phyloP scores from a whole-genome alignment of 2,888 invertebrate genomes.

The Leuctra nigra region DNA sequence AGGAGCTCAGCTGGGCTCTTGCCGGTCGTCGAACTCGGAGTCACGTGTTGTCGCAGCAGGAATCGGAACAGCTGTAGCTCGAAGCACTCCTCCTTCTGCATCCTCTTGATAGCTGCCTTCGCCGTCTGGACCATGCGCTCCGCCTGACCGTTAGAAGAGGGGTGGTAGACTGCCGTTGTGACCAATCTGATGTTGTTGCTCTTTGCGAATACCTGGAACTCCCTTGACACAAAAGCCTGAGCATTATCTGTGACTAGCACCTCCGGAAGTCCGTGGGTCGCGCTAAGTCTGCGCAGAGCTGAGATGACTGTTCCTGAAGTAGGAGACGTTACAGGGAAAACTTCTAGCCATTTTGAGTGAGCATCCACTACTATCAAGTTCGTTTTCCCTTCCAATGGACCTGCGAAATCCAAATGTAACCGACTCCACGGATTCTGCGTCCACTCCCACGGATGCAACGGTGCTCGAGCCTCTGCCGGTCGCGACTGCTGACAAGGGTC shows the following conservation, averaged over 20 bases:
- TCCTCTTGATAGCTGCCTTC: conserved; percentile 23
- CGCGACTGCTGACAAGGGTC: background rate
- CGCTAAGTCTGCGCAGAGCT: conserved; percentile 26
- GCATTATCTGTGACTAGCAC: conserved; percentile 31
- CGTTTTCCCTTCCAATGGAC: conserved; percentile 1
- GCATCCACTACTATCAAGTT: conserved; percentile 4
- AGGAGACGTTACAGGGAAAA: conserved; percentile 21
- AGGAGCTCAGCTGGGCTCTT: no score
- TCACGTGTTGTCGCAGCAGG: no score
- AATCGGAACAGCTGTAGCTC: conserved; percentile 22
- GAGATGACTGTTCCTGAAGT: conserved; percentile 23
- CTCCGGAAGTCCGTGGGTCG: conserved; percentile 1
- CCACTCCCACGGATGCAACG: background rate
- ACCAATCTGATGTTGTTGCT: conserved; percentile 27
- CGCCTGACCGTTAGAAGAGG: no score
- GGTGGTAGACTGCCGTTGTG: no score
- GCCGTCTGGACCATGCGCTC: conserved; percentile 31
- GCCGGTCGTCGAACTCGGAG: no score
- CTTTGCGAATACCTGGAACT: conserved; percentile 30
- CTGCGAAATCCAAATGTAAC: conserved; percentile 14
- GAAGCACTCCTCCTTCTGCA: conserved; percentile 11
- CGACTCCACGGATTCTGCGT: background rate
- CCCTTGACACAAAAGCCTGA: conserved; percentile 30
- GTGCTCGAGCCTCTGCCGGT: background rate
- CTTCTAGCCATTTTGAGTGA: no score